These are phyloP conservation scores for Brenthis hecate DNA, from an alignment of 2,888 invertebrate species.

Conservation along the genomic window DNA sequence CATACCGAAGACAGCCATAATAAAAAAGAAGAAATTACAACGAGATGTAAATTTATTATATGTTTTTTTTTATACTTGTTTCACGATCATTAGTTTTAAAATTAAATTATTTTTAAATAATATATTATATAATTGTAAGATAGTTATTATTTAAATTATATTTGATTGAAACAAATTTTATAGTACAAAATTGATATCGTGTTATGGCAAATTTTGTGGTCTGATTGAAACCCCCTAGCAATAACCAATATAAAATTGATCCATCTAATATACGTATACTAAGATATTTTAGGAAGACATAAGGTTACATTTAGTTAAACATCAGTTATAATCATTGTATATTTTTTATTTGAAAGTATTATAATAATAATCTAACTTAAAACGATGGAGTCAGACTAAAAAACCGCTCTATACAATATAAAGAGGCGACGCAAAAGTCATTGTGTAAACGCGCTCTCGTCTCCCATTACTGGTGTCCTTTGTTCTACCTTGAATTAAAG, in stretches of 20 bases:
- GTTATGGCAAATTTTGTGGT: background rate
- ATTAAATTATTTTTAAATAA: background rate
- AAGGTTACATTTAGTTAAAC: too few relatives aligned
- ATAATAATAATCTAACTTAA: background rate
- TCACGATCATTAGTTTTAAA: background rate
- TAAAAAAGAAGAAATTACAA: conserved; percentile 54
- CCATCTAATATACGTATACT: too few relatives aligned
- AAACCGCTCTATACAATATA: conserved; percentile 50
- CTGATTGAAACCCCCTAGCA: too few relatives aligned
- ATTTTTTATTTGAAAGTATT: background rate
- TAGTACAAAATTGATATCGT: background rate
- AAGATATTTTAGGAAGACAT: too few relatives aligned
- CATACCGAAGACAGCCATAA: conserved; percentile 67
- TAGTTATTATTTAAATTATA: too few relatives aligned
- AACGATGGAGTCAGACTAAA: background rate
- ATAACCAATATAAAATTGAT: too few relatives aligned
- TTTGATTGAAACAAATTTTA: too few relatives aligned
- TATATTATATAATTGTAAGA: too few relatives aligned
- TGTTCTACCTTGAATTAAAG: conserved; percentile 73
- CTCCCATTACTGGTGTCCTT: conserved; percentile 71
- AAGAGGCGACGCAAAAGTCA: conserved; percentile 52
- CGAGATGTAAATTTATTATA: conserved; percentile 44
- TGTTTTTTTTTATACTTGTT: background rate
- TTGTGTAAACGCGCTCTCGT: conserved; percentile 65
- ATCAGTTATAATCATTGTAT: background rate